These are phyloP conservation scores for Villa cingulata DNA, from an alignment of 2,888 invertebrate genomes.

Conservation along the genomic window DNA sequence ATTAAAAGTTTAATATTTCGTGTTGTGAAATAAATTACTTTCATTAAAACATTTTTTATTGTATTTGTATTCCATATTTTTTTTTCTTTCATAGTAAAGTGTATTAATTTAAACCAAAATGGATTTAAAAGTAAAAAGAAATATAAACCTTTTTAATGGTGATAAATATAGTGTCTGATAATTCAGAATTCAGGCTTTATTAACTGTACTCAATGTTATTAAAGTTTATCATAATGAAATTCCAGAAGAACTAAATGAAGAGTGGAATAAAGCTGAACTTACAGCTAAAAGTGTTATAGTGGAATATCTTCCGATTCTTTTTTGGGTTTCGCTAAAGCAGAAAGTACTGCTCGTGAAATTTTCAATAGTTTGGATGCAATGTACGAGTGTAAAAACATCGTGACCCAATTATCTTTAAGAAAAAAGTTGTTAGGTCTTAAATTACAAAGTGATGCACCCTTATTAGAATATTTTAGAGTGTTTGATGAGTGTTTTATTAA, in stretches of 20 bases:
- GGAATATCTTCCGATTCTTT: slow-evolving; percentile 5
- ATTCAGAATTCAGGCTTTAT: slow-evolving; percentile 8
- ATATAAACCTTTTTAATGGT: slow-evolving; percentile 6
- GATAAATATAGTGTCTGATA: slow-evolving; percentile 9
- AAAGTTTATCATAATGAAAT: slow-evolving; percentile 7
- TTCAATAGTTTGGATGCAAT: no score
- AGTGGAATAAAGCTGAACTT: slow-evolving; percentile 9
- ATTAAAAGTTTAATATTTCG: no score
- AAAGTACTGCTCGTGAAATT: no score
- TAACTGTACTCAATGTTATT: slow-evolving; percentile 10
- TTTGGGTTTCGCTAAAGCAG: no score
- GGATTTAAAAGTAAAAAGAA: no score
- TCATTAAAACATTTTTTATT: no score
- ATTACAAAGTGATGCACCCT: not conserved
- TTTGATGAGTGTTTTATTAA: no score
- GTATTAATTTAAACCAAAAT: no score
- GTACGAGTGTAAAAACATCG: not conserved
- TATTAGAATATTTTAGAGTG: not conserved
- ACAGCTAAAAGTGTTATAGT: slow-evolving; percentile 9
- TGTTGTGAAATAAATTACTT: no score
- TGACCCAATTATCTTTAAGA: not conserved
- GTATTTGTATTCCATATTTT: no score
- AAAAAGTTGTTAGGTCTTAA: not conserved
- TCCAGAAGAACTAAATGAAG: slow-evolving; percentile 1
- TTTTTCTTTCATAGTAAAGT: no score